Evolutionary conservation across 2,888 invertebrate genomes (phyloP), one percentile per base, ranked within the genome.

Genomic region (Parnassius orleans): DNA sequence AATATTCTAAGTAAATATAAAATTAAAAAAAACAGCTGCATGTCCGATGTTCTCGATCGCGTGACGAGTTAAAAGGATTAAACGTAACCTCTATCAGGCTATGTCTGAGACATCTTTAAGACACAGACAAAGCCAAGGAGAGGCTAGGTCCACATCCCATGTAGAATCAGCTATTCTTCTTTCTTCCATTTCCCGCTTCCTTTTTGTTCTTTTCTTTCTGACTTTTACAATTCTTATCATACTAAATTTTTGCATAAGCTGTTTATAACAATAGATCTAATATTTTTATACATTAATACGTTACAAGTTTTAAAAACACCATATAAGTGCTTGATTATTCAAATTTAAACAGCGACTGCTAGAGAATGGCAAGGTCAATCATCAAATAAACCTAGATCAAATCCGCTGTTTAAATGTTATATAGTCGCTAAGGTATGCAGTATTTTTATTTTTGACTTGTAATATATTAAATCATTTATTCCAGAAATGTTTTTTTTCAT

Each of bases 101-200:
- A 92, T 92, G 92, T 92, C 92, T 92, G 92, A 92, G 77, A 78
- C 74, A 78, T 77, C 71, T 68, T 24, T 69, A 73, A 76, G 77
- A 85, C 75, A 92, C 92, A 92, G 92, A 92, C 92, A 92, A 92
- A 92, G 92, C 92, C 92, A 91, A 92, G 92, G 92, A 92, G 92
- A 92, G 92, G 92, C 92, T 92, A 92, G 86, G 92, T 89, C 87
- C 86, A 83, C 61, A 74, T 82, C 86, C 90, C 83, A 65, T 63
- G 53, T 33, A 51, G 15, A 10, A 53, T 51, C 61, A 46, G 1
- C 9, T 19, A 7, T 24, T 53, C 52, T 53, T 47, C 53, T 50
- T 52, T 46, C 48, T 41, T 57, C 48, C 48, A 33, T 33, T 33
- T 33, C 33, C 9, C 24, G n/a, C 46, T 46, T 3, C 15, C 14